These are phyloP conservation scores for Mythimna pallens DNA, from an alignment of 2,888 invertebrate genomes.

Conservation along the genomic window DNA sequence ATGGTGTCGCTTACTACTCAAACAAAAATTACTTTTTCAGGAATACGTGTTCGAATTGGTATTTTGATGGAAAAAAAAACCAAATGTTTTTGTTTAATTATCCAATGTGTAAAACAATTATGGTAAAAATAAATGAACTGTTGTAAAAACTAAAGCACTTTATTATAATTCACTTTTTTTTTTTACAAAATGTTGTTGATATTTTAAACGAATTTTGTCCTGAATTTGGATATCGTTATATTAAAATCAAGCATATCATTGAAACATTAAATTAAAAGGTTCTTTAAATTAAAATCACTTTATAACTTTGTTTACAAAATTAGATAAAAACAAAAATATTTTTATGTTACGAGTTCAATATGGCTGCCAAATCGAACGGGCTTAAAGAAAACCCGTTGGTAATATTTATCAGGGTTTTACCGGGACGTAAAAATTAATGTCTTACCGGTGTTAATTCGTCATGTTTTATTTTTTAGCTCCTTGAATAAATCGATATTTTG, in stretches of 20 bases:
- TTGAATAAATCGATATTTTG: not conserved
- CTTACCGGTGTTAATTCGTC: not conserved
- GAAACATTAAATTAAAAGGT: slow-evolving; percentile 6
- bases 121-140: not conserved
- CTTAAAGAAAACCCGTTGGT: not conserved
- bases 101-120: not conserved
- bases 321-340: not conserved
- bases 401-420: slow-evolving; percentile 6
- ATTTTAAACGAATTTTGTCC: not conserved
- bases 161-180: not conserved
- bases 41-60: not conserved
- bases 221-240: not conserved
- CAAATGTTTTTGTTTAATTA: not conserved
- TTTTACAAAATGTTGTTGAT: not conserved
- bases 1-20: not conserved
- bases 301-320: slow-evolving; percentile 10
- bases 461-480: slow-evolving; percentile 14
- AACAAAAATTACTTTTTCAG: not conserved
- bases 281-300: slow-evolving; percentile 21
- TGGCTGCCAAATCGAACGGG: not conserved
- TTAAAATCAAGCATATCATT: slow-evolving; percentile 2
- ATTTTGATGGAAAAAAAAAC: not conserved
- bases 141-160: not conserved
- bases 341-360: slow-evolving; percentile 6
- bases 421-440: not conserved